phyloP scores from a whole-genome alignment of 2,113 vertebrate genomes.

The Miniopterus natalensis region DNA sequence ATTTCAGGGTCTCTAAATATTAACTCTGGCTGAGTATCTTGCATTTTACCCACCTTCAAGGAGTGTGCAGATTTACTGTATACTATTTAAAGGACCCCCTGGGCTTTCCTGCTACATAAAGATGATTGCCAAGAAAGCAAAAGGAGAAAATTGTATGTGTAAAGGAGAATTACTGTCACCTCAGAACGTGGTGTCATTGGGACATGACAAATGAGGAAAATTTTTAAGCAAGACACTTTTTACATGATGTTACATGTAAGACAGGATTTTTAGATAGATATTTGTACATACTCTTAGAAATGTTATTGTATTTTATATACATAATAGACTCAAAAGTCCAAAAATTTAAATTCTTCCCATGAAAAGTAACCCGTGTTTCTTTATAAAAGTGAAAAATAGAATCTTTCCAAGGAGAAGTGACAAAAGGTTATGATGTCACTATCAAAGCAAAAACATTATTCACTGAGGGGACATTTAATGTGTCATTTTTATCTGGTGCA shows the following conservation, averaged over 20 bases:
- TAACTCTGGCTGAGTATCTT: not conserved
- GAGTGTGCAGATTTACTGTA: not conserved
- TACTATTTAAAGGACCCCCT: not conserved
- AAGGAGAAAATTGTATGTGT: not conserved
- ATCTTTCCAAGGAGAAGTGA: not conserved
- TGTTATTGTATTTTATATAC: not conserved
- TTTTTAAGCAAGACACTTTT: not conserved
- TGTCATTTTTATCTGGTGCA: not conserved
- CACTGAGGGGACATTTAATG: not conserved
- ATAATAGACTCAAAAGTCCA: not conserved
- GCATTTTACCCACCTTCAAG: not conserved
- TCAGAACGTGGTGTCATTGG: not conserved
- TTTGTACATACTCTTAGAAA: not conserved
- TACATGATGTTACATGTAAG: not conserved
- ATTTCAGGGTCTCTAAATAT: not conserved
- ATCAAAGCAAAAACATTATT: not conserved
- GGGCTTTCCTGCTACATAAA: not conserved
- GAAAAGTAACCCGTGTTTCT: not conserved
- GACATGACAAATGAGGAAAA: not conserved
- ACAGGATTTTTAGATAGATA: not conserved
- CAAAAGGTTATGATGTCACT: not conserved
- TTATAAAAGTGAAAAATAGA: not conserved
- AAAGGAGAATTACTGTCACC: not conserved
- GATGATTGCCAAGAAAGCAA: not conserved
- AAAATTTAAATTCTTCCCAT: not conserved